phyloP scores from a whole-genome alignment of 2,797 vertebrate genomes.

The Brachyalestes nurse region DNA sequence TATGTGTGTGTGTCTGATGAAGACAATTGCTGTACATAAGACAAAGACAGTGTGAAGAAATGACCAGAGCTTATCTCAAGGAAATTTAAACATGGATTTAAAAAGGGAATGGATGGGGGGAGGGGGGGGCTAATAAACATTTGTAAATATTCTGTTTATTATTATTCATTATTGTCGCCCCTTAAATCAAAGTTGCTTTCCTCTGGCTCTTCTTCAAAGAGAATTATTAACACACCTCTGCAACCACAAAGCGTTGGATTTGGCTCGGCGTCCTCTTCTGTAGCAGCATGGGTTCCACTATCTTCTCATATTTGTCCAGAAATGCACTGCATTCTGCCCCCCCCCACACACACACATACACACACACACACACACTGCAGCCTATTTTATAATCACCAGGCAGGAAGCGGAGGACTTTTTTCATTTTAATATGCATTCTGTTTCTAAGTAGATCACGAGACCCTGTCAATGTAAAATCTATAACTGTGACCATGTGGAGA shows the following conservation, averaged over 20 bases:
- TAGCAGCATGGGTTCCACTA: constrained; percentile 70
- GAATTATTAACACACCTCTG: constrained; percentile 73
- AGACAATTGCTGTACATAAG: constrained; percentile 78
- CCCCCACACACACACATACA: constrained; percentile 75
- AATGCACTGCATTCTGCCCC: constrained; percentile 64
- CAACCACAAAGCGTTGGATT: constrained; percentile 74
- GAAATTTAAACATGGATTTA: constrained; percentile 51
- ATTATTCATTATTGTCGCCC: constrained; percentile 78
- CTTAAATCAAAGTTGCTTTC: constrained; percentile 69
- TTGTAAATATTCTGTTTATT: constrained; percentile 86
- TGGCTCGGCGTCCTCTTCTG: constrained; percentile 72
- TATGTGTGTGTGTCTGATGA: constrained; percentile 68
- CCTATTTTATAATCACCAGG: constrained; percentile 78
- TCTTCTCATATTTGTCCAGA: constrained; percentile 65
- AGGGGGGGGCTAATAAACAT: constrained; percentile 61
- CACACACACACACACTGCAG: constrained; percentile 65
- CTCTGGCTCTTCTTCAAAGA: constrained; percentile 74
- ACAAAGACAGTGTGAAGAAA: constrained; percentile 53
- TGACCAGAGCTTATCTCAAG: constrained; percentile 61
- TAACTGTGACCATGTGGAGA: constrained; percentile 93
- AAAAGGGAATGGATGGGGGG: constrained; percentile 55
- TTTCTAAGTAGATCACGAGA: constrained; percentile 86
- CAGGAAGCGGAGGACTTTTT: constrained; percentile 81
- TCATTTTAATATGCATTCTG: constrained; percentile 89
- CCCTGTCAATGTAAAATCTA: constrained; percentile 88